phyloP scores from a whole-genome alignment of 1,140 invertebrate species.

The Diorhabda elongata region DNA sequence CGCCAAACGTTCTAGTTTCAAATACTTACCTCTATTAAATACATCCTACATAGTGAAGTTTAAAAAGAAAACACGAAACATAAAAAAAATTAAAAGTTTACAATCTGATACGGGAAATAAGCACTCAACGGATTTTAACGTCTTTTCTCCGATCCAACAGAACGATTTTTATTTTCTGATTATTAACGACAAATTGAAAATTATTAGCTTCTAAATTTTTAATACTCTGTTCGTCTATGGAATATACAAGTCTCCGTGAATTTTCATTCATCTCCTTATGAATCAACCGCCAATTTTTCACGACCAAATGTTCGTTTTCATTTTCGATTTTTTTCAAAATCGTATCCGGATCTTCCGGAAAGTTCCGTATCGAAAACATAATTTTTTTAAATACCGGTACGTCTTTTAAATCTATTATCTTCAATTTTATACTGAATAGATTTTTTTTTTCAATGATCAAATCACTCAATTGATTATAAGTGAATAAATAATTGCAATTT shows the following conservation, averaged over 20 bases:
- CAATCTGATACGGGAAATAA: no score
- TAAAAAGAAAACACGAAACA: no score
- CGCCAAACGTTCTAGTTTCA: no score
- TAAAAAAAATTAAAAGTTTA: no score
- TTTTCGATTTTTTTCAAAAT: conserved; percentile 1
- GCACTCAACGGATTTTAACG: no score
- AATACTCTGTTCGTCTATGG: conserved; percentile 5
- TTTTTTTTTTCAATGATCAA: neutral
- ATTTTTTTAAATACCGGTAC: conserved; percentile 6
- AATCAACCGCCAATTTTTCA: conserved; percentile 6
- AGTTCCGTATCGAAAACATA: neutral
- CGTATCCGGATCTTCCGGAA: conserved; percentile 7
- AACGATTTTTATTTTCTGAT: neutral
- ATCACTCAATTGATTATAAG: neutral
- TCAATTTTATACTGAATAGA: neutral
- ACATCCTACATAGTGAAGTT: no score
- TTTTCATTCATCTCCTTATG: conserved; percentile 3
- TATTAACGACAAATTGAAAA: conserved; percentile 8
- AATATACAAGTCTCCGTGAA: neutral
- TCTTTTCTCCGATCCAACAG: no score
- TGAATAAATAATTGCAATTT: neutral
- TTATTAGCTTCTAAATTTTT: conserved; percentile 2
- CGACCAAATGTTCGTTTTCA: neutral
- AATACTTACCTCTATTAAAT: no score
- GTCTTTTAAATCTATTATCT: conserved; percentile 4